Conservation (phyloP, 2,797 vertebrate species). For the Eulemur albifrons region DNA sequence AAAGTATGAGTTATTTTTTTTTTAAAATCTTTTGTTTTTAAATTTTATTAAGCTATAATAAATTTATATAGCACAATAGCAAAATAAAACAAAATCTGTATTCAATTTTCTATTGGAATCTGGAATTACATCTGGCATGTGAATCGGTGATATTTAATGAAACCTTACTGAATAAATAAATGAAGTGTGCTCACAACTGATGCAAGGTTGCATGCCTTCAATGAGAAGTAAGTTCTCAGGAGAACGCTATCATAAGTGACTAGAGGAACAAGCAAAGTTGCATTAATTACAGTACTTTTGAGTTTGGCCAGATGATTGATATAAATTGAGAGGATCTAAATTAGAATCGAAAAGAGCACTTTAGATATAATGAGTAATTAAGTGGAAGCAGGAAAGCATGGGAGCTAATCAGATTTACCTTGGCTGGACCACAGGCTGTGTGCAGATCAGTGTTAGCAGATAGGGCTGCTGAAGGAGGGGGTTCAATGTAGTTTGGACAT, state of each 20-base stretch:
- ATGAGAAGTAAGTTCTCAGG: not conserved
- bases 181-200: not conserved
- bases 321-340: not conserved
- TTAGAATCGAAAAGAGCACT: not conserved
- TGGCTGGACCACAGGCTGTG: too few species aligned
- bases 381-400: not conserved
- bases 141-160: not conserved
- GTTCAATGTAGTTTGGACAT: not conserved
- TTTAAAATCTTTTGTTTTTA: not conserved
- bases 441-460: not conserved
- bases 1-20: not conserved
- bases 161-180: not conserved
- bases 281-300: not conserved
- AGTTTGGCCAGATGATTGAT: not conserved
- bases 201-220: not conserved
- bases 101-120: not conserved
- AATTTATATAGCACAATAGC: not conserved
- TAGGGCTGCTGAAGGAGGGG: not conserved
- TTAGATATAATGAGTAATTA: not conserved
- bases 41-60: not conserved
- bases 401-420: not conserved
- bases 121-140: not conserved
- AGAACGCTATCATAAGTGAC: not conserved
- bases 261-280: not conserved
- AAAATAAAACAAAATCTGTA: not conserved